Base-by-base conservation (phyloP, 2,797 vertebrate genomes). In the Oceanodroma leucorhoa region DNA sequence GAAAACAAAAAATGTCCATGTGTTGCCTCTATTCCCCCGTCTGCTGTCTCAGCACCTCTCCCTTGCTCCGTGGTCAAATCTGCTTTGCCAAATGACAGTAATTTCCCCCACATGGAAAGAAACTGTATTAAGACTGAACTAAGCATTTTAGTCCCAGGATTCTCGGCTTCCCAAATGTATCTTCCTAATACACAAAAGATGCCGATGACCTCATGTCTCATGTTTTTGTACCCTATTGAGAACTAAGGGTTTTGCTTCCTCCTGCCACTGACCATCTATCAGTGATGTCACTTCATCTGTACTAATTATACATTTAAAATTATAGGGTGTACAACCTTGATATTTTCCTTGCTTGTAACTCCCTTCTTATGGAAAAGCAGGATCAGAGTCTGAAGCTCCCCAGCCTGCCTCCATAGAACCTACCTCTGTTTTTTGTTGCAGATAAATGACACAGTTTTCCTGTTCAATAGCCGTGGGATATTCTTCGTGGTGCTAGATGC, bases 401-500 rank as follows among this genome's bases (percentile, higher is more conserved):
- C 71, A 66, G 36, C n/a, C 38, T 53, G 19, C 23, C 16, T 83
- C 24, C 48, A 36, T 72, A 73, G 81, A 75, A 60, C 54, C 36
- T 27, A 11, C 24, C 38, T 93, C 50, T 94, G 41, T 5, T 67
- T 83, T 93, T 61, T 66, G 1, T 89, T 91, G 64, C 91, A 98
- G 98, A 78, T 97, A 51, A 95, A 97, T 50, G 94, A 90, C 30
- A 88, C 85, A 4, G 13, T 90, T 54, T 89, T 96, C 83, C 72
- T 89, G 19, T 94, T 96, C 78, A 51, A 19, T 30, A 91, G 81
- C 77, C 48, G 11, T 34, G 97, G 97, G 27, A 82, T 97, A 36
- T 88, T 97, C 78, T 78, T 91, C 0, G 0, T 96, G 87, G 95
- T 92, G 77, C 41, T 96, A n/a, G 95, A 96, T 81, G 95, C 89